Percentiles rank a stretch among this genome's conserved stretches.
These are phyloP conservation scores for Bettongia penicillata DNA, from an alignment of 2,113 vertebrate species.

Conservation along the genomic window DNA sequence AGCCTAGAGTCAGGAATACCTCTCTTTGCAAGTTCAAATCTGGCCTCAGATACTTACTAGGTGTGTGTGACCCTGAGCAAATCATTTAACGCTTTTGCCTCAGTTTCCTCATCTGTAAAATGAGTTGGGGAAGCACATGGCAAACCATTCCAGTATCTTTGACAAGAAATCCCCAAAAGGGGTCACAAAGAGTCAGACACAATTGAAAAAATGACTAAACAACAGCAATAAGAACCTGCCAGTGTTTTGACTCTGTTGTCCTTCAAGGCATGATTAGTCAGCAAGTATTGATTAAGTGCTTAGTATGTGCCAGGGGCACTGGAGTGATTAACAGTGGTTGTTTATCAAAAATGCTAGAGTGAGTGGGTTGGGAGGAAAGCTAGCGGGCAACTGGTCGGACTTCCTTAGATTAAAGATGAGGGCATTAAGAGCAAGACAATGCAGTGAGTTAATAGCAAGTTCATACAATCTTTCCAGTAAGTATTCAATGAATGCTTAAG, in stretches of 20 bases:
- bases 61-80: not conserved
- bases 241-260: not conserved
- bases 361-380: not conserved
- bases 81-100: not conserved
- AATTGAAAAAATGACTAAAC: not conserved
- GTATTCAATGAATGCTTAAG: not conserved
- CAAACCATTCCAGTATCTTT: not conserved
- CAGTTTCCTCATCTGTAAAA: not conserved
- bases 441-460: not conserved
- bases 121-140: not conserved
- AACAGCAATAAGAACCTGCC: not conserved
- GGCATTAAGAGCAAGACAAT: not conserved
- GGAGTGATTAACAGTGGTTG: not conserved
- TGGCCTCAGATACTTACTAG: too few species aligned
- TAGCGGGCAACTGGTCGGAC: not conserved
- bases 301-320: not conserved
- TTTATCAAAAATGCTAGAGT: not conserved
- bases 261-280: not conserved
- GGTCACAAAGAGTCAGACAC: not conserved
- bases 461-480: not conserved
- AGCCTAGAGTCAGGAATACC: too few species aligned
- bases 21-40: too few species aligned
- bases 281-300: not conserved
- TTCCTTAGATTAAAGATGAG: conserved; percentile 8
- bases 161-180: not conserved